Base-by-base conservation (phyloP, 2,797 vertebrate species). In the Hyperoplus lanceolatus region DNA sequence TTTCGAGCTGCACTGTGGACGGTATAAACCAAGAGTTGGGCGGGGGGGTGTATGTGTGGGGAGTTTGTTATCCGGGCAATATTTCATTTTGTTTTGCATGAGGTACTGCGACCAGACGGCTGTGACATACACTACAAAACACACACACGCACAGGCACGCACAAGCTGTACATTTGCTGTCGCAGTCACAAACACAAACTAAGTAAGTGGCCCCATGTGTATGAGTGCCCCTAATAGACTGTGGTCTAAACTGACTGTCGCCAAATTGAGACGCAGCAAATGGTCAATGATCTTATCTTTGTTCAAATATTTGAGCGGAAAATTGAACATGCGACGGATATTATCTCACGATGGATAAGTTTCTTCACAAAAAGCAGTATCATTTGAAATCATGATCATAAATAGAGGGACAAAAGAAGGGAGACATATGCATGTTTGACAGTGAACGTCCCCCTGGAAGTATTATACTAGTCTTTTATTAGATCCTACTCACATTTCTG, bases 71-170 rank as follows among this genome's bases (percentile, higher is more conserved):
- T 70, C 68, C 45, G 45, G 64, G 73, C 68, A 64, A 78, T 49
- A 88, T 60, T 82, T 50, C 41, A 9, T 74, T 81, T 81, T 72
- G 77, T 82, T 64, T 74, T 93, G 90, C 90, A 93, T 89, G 88
- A 91, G 75, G 78, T 84, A 83, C 78, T 65, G 73, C 78, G 83
- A 92, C 84, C 90, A 84, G 87, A 88, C 81, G 88, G 91, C 92
- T 89, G 91, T 85, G 90, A 91, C 56, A 46, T 57, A 79, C 73
- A 84, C 63, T 43, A 51, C 29, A 3, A 29, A 29, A 29, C 29
- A 61, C 5, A 75, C 80, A 64, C 68, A 59, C 38, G 36, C 75
- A 83, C 74, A 58, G 45, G 55, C 79, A 67, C 53, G 65, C 65
- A 82, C 67, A 15, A 75, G 70, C 62, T 48, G 12, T 59, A 65